Conservation (phyloP, 2,797 vertebrate genomes). For the Parotocinclus haroldoi region DNA sequence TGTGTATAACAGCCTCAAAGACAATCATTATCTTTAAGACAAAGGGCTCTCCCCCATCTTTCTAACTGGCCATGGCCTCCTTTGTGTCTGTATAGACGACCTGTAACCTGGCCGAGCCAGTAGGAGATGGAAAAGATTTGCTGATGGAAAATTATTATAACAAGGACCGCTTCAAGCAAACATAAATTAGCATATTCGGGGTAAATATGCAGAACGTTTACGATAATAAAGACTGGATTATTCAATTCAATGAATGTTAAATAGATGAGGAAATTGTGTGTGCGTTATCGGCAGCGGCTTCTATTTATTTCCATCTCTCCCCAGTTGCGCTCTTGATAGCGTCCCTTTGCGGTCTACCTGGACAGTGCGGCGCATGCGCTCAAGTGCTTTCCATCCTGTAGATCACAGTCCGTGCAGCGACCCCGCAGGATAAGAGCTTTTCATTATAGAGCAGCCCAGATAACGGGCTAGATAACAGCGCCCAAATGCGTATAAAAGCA, state of each 20-base stretch:
- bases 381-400: constrained; percentile 62
- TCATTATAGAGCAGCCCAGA: constrained; percentile 72
- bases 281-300: constrained; percentile 87
- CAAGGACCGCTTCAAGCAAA: constrained; percentile 89
- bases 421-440: constrained; percentile 70
- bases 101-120: constrained; percentile 57
- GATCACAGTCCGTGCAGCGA: constrained; percentile 49
- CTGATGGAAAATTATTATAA: constrained; percentile 76
- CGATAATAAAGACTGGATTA: constrained; percentile 99
- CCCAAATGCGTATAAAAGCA: constrained; percentile 60
- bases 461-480: constrained; percentile 64
- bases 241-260: constrained; percentile 99
- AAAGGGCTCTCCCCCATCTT: constrained; percentile 50
- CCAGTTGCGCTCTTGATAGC: constrained; percentile 82
- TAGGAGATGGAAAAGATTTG: constrained; percentile 62
- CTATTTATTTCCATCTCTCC: constrained; percentile 93
- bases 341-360: constrained; percentile 55
- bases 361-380: constrained; percentile 57
- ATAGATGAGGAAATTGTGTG: constrained; percentile 86
- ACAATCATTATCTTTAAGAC: constrained; percentile 72
- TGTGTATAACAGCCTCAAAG: constrained; percentile 74
- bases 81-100: constrained; percentile 27
- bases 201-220: constrained; percentile 99
- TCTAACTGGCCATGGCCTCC: constrained; percentile 32
- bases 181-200: constrained; percentile 99